Conservation (phyloP, 2,797 vertebrate genomes). For the Poecilia picta region DNA sequence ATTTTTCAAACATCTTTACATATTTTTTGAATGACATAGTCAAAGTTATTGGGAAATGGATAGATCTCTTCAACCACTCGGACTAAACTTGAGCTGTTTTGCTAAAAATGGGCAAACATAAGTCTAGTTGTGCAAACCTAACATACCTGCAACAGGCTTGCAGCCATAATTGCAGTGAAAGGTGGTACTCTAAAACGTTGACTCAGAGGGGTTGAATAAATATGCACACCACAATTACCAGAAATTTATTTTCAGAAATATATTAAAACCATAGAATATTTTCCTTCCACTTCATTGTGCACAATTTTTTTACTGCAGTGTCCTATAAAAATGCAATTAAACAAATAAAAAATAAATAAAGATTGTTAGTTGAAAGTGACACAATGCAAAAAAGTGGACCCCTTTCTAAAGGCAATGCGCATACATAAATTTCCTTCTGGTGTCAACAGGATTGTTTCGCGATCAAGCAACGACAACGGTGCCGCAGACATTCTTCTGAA, state of each 20-base stretch:
- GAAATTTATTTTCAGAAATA: neutral
- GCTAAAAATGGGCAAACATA: neutral
- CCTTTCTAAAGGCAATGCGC: neutral
- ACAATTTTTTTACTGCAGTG: neutral
- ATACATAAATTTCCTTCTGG: neutral
- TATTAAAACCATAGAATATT: neutral
- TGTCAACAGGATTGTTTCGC: constrained; percentile 1
- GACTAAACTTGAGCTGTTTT: neutral
- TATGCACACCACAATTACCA: neutral
- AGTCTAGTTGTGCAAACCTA: neutral
- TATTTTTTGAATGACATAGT: neutral
- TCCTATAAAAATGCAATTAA: neutral
- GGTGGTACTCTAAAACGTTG: neutral
- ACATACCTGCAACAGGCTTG: neutral
- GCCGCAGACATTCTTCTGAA: neutral
- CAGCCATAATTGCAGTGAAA: neutral
- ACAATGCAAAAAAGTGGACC: neutral
- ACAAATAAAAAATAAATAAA: no score
- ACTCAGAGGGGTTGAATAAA: neutral
- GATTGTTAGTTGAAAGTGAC: neutral
- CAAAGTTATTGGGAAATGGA: neutral
- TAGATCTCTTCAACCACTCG: neutral
- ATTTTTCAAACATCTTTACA: neutral
- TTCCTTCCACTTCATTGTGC: neutral
- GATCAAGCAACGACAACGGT: constrained; percentile 18